Evolutionary conservation across 1,140 invertebrate species (phyloP).

Genomic region (Paralvinella palmiformis): DNA sequence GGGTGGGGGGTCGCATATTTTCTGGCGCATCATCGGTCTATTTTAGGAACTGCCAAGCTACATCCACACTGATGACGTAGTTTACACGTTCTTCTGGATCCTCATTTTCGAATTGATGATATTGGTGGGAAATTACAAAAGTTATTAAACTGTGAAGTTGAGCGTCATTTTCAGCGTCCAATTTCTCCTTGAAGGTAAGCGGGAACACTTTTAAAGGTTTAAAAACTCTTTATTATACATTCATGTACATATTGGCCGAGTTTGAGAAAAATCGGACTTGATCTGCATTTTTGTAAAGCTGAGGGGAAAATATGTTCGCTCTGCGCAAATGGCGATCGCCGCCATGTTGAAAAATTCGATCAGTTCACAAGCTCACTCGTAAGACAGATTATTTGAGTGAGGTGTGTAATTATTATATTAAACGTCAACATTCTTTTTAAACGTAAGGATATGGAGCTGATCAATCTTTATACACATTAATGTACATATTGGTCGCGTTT

Average conservation of each 20-base stretch:
- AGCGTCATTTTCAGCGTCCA: not conserved
- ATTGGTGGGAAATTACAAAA: not conserved
- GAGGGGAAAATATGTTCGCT: too few relatives aligned
- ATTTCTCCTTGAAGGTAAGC: not conserved
- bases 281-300: too few relatives aligned
- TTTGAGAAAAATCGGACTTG: not conserved
- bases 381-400: too few relatives aligned
- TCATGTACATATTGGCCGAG: not conserved
- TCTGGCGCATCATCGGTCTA: not conserved
- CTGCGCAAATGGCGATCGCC: too few relatives aligned
- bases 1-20: not conserved
- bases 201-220: too few relatives aligned
- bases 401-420: too few relatives aligned
- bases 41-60: not conserved
- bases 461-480: too few relatives aligned
- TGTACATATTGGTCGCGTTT: too few relatives aligned
- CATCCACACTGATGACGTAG: conserved; percentile 2
- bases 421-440: too few relatives aligned
- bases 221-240: not conserved
- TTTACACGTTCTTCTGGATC: not conserved
- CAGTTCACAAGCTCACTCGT: too few relatives aligned
- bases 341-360: too few relatives aligned
- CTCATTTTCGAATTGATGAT: not conserved
- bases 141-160: not conserved
- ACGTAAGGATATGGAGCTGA: too few relatives aligned